A percentile compares a stretch with the other conserved stretches of the same genome.
phyloP scores from a whole-genome alignment of 2,797 vertebrate genomes.

The Mionectes olivaceus region DNA sequence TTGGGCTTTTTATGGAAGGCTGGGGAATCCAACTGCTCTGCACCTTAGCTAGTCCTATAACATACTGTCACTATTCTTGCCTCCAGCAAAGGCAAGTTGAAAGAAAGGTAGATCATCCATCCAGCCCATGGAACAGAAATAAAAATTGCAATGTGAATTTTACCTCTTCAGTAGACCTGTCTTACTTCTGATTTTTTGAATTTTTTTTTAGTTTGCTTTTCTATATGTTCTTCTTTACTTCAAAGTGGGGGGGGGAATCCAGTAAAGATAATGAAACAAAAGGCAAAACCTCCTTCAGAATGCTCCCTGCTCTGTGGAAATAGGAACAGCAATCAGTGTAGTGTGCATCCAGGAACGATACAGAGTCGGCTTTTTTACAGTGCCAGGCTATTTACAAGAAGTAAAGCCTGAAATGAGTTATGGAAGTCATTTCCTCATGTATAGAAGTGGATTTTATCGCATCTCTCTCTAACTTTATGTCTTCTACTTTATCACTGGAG shows the following conservation, averaged over 20 bases:
- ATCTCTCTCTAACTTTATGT: slow-evolving; percentile 65
- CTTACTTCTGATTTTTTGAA: neutral
- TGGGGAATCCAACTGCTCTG: slow-evolving; percentile 53
- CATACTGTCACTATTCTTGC: slow-evolving; percentile 46
- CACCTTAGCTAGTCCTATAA: slow-evolving; percentile 37
- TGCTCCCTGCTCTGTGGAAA: neutral
- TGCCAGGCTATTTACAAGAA: slow-evolving; percentile 47
- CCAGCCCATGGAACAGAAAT: neutral
- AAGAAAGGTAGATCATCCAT: slow-evolving; percentile 61
- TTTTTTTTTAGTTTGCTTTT: neutral
- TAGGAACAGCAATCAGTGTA: neutral
- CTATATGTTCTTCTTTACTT: neutral
- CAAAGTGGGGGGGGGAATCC: too few species aligned
- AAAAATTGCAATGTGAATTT: slow-evolving; percentile 34
- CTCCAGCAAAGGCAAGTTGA: slow-evolving; percentile 61
- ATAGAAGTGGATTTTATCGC: slow-evolving; percentile 67
- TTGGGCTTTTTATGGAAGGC: slow-evolving; percentile 51
- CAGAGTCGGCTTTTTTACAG: neutral
- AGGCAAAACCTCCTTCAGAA: neutral
- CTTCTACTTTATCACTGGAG: slow-evolving; percentile 62
- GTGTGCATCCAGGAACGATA: neutral
- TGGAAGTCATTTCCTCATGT: slow-evolving; percentile 64
- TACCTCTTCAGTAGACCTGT: slow-evolving; percentile 3
- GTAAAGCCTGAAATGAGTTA: slow-evolving; percentile 61
- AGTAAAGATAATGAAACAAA: slow-evolving; percentile 10